Evolutionary conservation across 2,797 vertebrate species (phyloP).

Genomic region (Crocidura indochinensis): DNA sequence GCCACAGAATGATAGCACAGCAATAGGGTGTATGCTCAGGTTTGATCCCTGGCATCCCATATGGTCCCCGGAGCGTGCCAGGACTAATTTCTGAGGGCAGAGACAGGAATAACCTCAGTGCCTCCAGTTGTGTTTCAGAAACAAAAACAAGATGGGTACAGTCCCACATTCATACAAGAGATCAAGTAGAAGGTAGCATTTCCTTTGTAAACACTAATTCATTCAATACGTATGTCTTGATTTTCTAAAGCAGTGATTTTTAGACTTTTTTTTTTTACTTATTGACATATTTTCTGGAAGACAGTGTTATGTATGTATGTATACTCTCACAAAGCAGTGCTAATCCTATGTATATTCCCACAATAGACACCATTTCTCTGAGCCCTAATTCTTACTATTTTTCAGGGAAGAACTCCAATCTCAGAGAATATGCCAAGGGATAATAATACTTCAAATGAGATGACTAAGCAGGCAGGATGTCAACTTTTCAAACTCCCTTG

Average conservation of each 20-base stretch:
- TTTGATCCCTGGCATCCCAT: no score
- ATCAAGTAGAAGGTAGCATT: constrained; percentile 3
- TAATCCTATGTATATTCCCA: neutral
- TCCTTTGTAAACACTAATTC: constrained; percentile 27
- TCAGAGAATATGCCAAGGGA: neutral
- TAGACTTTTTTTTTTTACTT: neutral
- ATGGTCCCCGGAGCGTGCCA: no score
- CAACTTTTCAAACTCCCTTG: neutral
- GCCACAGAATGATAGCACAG: no score
- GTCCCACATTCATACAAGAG: neutral
- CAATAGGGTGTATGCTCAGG: no score
- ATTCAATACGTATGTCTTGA: neutral
- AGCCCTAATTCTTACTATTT: neutral
- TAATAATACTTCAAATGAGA: neutral
- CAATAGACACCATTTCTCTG: neutral
- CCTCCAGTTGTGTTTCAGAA: no score
- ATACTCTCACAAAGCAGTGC: neutral
- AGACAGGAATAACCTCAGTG: no score
- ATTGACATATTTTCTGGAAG: neutral
- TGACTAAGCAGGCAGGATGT: neutral
- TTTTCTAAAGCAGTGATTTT: constrained; percentile 21
- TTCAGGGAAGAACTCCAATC: neutral
- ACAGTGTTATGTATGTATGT: neutral
- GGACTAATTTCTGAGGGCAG: no score
- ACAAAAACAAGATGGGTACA: no score